Evolutionary conservation across 2,113 vertebrate species (phyloP), one percentile per base, ranked within the genome.

Genomic region (Gobius niger): DNA sequence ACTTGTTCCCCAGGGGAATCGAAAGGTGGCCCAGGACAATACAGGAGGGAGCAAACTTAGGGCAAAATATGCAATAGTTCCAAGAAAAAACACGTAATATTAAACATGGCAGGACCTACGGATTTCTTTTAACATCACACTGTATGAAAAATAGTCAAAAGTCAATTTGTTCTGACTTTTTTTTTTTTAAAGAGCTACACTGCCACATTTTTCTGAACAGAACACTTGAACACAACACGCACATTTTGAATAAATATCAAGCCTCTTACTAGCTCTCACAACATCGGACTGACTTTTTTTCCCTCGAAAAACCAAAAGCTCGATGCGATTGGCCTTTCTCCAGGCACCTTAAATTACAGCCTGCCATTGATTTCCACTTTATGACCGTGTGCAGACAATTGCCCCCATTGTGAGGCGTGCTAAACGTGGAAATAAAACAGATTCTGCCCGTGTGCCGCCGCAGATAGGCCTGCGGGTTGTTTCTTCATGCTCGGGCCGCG

Each of bases 361-460:
- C 74, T 13, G 52, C n/a, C 78, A 87, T 90, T 76, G 88, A 91
- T 90, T 90, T 84, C 51, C 66, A 75, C 70, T 86, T 87, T 83
- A 88, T 87, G 75, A 67, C 53, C 77, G 56, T 41, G 62, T 67
- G 57, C 57, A 82, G 70, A 82, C 74, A 78, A 78, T 47, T 69
- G 65, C 63, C 87, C 71, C 70, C 73, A 69, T 82, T 88, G 65
- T 77, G 62, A 71, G 71, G 68, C 42, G 56, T 69, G 80, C 72
- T 46, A 89, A 80, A 80, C 67, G 76, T 60, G 75, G 66, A 85
- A 85, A 83, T 75, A 73, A 83, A 78, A 84, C 77, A 88, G 88
- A 87, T 73, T 68, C 46, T 46, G 69, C 65, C 72, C 70, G 69
- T 69, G 72, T 77, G 81, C 3, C 24, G 24, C 47, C 67, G 71